Evolutionary conservation across 2,888 invertebrate species (phyloP), one percentile per base, ranked within the genome.

Genomic region (Agrilus biguttatus): DNA sequence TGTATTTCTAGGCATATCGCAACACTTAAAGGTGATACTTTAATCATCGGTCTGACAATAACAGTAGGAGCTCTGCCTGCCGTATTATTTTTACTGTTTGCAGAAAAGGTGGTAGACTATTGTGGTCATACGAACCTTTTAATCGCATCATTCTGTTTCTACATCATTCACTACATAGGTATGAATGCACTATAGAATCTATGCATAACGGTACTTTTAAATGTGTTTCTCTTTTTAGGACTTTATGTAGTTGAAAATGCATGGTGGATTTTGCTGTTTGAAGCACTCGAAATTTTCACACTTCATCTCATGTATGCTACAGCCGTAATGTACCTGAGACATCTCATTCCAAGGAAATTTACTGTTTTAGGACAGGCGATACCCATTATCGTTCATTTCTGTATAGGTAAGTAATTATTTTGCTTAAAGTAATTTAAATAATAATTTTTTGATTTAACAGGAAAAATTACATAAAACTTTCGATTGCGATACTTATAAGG

Each of bases 91-190:
- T 68, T 88, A 28, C 79, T 78, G 70, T 80, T 80, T 66, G 84
- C 88, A 2, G 89, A 90, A 55, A 77, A 77, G 50, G 74, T 91
- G 33, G 83, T 91, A 33, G 84, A 88, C 66, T 87, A 82, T 61
- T 80, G 88, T 49, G 83, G 83, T 10, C 81, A 83, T 59, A 83
- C 85, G 49, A 87, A 89, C 62, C 74, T 89, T 42, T 76, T 89
- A 54, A 87, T 88, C 53, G 74, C 78, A 46, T 83, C 84, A n/a
- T 83, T 89, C 60, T 78, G 82, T 8, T 74, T 84, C 55, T 89
- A 86, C 61, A 83, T 86, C 48, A 67, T 87, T 43, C 74, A 84
- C 40, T 83, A 81, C 56, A 76, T 78, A 53, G 80, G 83, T 79
- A 61, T 59, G 61, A 47, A 43, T 14, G 43, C 28, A 28, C 47